phyloP scores from a whole-genome alignment of 2,888 invertebrate genomes.

The Axea sp. region DNA sequence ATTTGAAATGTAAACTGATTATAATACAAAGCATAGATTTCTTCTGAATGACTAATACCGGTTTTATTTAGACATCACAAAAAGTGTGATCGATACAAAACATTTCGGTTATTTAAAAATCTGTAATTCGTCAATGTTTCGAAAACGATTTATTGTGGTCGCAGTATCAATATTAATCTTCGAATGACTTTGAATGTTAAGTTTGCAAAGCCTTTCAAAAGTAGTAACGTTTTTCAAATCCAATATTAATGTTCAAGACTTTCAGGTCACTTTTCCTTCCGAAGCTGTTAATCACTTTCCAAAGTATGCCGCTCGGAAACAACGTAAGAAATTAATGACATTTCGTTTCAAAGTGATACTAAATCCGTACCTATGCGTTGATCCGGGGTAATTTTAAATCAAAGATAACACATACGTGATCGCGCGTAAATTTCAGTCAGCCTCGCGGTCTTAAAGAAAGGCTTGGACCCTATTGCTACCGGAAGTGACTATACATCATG shows the following conservation, averaged over 20 bases:
- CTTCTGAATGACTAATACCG: no score
- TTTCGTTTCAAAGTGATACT: constrained; percentile 23
- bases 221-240: neutral
- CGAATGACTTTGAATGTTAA: constrained; percentile 7
- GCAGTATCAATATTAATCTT: constrained; percentile 2
- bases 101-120: constrained; percentile 2
- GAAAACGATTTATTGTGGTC: constrained; percentile 4
- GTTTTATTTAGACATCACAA: constrained; percentile 8
- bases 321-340: constrained; percentile 42
- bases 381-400: constrained; percentile 52
- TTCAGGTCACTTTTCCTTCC: constrained; percentile 8
- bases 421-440: constrained; percentile 49
- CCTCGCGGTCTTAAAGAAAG: constrained; percentile 42
- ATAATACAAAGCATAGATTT: no score
- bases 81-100: constrained; percentile 3
- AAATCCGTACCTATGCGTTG: constrained; percentile 31
- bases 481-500: constrained; percentile 55
- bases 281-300: constrained; percentile 20
- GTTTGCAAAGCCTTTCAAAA: neutral
- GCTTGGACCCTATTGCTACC: constrained; percentile 48
- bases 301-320: constrained; percentile 15
- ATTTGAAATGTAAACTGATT: no score
- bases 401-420: constrained; percentile 56
- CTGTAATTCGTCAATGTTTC: constrained; percentile 6
- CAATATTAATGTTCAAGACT: constrained; percentile 7